phyloP scores from a whole-genome alignment of 2,888 invertebrate genomes.

The Gymnosoma rotundatum region DNA sequence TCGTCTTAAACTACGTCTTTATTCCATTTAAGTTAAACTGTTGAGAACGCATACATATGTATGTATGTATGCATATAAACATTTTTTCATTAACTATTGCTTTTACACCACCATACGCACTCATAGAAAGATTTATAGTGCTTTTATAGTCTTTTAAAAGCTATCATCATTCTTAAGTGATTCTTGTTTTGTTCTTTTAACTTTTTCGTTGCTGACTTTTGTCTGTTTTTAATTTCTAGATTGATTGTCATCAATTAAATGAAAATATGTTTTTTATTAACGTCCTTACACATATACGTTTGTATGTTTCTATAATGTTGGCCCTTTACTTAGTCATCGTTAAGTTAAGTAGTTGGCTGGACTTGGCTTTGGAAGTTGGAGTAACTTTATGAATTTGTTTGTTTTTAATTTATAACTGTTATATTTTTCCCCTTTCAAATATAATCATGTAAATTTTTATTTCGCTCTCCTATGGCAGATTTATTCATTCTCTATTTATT shows the following conservation, averaged over 20 bases:
- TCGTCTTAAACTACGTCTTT: too few relatives aligned
- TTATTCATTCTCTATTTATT: too few relatives aligned
- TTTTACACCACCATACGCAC: slow-evolving; percentile 14
- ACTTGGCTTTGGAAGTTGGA: slow-evolving; percentile 32
- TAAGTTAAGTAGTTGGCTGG: slow-evolving; percentile 40
- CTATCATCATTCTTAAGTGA: slow-evolving; percentile 58
- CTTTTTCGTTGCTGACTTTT: slow-evolving; percentile 38
- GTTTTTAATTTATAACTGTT: too few relatives aligned
- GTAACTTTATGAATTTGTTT: neutral
- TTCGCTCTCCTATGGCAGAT: too few relatives aligned
- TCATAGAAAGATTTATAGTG: slow-evolving; percentile 52
- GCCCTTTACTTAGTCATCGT: slow-evolving; percentile 15
- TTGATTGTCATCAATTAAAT: slow-evolving; percentile 69
- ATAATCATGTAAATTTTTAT: too few relatives aligned
- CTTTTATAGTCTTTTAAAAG: slow-evolving; percentile 63
- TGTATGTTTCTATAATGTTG: slow-evolving; percentile 29
- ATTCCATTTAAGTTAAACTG: slow-evolving; percentile 42
- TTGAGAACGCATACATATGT: slow-evolving; percentile 8
- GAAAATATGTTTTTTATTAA: slow-evolving; percentile 52
- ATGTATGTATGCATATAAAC: too few relatives aligned
- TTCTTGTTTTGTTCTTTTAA: slow-evolving; percentile 10
- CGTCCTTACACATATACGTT: slow-evolving; percentile 3
- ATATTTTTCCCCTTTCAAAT: too few relatives aligned
- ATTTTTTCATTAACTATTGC: slow-evolving; percentile 11
- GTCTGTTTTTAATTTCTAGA: slow-evolving; percentile 57